Percentiles rank a stretch among this genome's conserved stretches.
Conservation (phyloP, 2,888 invertebrate species). For the Craniophora ligustri region DNA sequence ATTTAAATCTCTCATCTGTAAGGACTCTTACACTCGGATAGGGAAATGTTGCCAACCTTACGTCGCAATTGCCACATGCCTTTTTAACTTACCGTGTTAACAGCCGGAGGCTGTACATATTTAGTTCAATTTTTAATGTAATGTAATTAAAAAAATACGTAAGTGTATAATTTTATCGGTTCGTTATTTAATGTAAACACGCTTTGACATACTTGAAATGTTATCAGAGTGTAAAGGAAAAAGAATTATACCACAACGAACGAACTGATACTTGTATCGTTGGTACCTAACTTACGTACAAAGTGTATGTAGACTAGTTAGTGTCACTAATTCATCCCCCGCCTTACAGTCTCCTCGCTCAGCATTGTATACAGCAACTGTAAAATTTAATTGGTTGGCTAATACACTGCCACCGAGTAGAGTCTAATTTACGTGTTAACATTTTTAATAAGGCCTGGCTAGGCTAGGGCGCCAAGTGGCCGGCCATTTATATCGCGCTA, state of each 20-base stretch:
- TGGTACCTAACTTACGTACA: conserved; percentile 46
- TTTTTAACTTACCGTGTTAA: conserved; percentile 82
- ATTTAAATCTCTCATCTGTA: conserved; percentile 79
- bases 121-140: conserved; percentile 77
- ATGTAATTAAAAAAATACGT: conserved; percentile 76
- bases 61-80: conserved; percentile 86
- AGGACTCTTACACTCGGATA: conserved; percentile 79
- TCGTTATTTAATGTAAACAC: conserved; percentile 46
- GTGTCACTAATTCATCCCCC: conserved; percentile 63
- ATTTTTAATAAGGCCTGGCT: conserved; percentile 86
- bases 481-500: conserved; percentile 81
- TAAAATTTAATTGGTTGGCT: conserved; percentile 87
- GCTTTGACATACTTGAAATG: conserved; percentile 61
- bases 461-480: conserved; percentile 86
- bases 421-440: conserved; percentile 88
- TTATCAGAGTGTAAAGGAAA: conserved; percentile 70
- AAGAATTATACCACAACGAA: conserved; percentile 56
- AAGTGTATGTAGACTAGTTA: conserved; percentile 59
- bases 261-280: conserved; percentile 37
- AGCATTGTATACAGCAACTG: conserved; percentile 75
- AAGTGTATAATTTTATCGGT: conserved; percentile 65
- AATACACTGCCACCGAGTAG: conserved; percentile 77
- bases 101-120: conserved; percentile 68
- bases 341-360: conserved; percentile 70
- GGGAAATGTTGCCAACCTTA: conserved; percentile 83